Evolutionary conservation across 2,113 vertebrate genomes (phyloP).

Genomic region (Grammomys dolichurus): DNA sequence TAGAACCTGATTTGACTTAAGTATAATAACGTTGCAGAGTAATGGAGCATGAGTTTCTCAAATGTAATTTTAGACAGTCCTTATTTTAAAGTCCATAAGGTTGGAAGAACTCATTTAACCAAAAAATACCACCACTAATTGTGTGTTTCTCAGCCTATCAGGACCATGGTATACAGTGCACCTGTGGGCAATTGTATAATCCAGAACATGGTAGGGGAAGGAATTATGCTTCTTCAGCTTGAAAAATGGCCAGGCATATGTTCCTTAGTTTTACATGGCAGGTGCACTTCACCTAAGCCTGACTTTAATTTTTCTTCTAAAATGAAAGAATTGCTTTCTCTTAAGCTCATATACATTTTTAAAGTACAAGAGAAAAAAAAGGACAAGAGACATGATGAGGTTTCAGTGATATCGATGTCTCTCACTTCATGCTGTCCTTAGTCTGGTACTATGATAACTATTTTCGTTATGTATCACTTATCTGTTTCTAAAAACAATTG

Average conservation of each 20-base stretch:
- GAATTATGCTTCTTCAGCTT: not conserved
- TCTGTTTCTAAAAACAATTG: not conserved
- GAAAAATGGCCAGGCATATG: not conserved
- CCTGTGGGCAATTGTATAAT: not conserved
- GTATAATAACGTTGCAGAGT: not conserved
- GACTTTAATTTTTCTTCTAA: conserved; percentile 15
- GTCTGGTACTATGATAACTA: not conserved
- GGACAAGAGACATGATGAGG: too few relatives aligned
- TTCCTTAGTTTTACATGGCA: not conserved
- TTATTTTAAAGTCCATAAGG: conserved; percentile 28
- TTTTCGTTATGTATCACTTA: not conserved
- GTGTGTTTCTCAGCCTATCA: not conserved
- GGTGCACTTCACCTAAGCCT: not conserved
- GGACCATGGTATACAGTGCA: not conserved
- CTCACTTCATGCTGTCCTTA: not conserved
- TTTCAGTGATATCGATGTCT: not conserved
- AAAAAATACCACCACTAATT: not conserved
- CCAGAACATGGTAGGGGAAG: not conserved
- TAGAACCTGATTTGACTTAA: conserved; percentile 1
- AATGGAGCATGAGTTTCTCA: not conserved
- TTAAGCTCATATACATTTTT: not conserved
- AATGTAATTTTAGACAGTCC: not conserved
- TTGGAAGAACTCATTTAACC: conserved; percentile 28
- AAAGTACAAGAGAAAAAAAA: not conserved
- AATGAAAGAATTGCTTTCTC: not conserved